These are phyloP conservation scores for Fulmarus glacialis DNA, from an alignment of 2,113 vertebrate genomes.

Conservation along the genomic window DNA sequence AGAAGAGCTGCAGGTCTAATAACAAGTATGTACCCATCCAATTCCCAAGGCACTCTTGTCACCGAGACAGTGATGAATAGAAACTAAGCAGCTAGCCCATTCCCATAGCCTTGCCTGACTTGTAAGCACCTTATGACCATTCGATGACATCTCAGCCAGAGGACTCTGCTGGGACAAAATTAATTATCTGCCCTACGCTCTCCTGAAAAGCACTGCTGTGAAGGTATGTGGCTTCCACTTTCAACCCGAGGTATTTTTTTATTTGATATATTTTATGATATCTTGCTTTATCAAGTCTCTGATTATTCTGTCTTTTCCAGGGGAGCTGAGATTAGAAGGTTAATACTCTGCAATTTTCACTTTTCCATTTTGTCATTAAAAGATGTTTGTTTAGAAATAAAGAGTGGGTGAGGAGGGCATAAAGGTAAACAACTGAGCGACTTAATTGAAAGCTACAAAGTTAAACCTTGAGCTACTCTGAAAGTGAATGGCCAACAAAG, in stretches of 20 bases:
- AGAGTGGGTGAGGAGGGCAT: not conserved
- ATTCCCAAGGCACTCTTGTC: not conserved
- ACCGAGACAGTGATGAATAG: not conserved
- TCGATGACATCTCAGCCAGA: not conserved
- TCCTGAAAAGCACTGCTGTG: not conserved
- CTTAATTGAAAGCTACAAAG: not conserved
- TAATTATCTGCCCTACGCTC: not conserved
- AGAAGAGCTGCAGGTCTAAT: not conserved
- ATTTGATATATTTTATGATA: not conserved
- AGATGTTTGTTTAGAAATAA: not conserved
- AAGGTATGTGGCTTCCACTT: not conserved
- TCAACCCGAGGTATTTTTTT: not conserved
- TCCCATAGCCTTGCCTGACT: not conserved
- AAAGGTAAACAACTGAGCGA: not conserved
- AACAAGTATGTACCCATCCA: not conserved
- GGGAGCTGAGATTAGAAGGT: not conserved
- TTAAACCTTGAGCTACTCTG: not conserved
- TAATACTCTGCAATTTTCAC: not conserved
- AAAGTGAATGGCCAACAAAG: not conserved
- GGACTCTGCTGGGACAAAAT: conserved; percentile 1
- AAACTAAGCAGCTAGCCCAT: not conserved
- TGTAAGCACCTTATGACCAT: not conserved
- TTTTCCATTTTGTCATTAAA: not conserved
- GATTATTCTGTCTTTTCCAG: not conserved
- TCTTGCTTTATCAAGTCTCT: not conserved